Base-by-base conservation (phyloP, 2,888 invertebrate genomes). In the Pherbina coryleti region DNA sequence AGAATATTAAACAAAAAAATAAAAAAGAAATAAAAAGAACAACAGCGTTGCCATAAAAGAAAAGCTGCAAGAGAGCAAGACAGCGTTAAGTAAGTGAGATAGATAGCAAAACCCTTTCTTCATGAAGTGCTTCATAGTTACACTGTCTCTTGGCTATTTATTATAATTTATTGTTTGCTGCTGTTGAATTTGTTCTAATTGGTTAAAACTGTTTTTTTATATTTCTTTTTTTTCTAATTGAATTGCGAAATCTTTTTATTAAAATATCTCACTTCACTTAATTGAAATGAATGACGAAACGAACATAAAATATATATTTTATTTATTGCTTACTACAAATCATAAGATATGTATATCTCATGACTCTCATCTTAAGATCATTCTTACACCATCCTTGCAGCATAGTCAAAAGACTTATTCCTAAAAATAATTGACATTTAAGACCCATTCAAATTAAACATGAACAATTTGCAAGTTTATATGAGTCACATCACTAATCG, bases 251-350 rank as follows among this genome's bases (percentile, higher is more conserved):
- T 77, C 83, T 86, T 87, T 87, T 88, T 87, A 88, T 88, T 88
- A 87, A 88, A 86, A 86, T 85, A 86, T 87, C 85, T 87, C 84
- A 87, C 85, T 87, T 88, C 87, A 87, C 88, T 88, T 88, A 88
- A 87, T 87, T 87, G 86, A 85, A 85, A 87, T 44, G 11, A 44
- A 44, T 11, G 11, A 14, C 44, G 44, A 1, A 44, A 37, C 5
- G 14, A 44, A 44, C 44, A 11, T 11, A 44, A 44, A 44, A 44
- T 44, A 44, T 4, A 31, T 31, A n/a, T n/a, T n/a, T n/a, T n/a
- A n/a, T n/a, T n/a, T n/a, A n/a, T n/a, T n/a, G n/a, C n/a, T n/a
- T n/a, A n/a, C n/a, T n/a, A n/a, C n/a, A n/a, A n/a, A n/a, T n/a
- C n/a, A n/a, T n/a, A n/a, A n/a, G n/a, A n/a, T n/a, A n/a, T n/a